phyloP scores from a whole-genome alignment of 2,113 vertebrate genomes.

The Tricholaema leucomelas region DNA sequence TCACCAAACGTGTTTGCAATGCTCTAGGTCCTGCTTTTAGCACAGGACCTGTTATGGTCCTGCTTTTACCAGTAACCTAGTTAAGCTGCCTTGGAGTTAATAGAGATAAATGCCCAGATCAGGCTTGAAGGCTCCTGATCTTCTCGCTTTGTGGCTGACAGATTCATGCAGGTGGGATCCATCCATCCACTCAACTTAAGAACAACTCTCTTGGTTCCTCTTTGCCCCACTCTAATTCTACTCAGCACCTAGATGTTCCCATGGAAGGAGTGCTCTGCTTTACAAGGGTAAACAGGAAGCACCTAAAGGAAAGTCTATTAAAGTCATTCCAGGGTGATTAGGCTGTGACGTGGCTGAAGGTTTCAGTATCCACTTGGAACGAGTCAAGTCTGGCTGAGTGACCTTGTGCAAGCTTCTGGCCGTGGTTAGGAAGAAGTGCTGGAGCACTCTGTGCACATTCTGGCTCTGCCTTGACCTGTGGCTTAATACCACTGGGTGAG shows the following conservation, averaged over 20 bases:
- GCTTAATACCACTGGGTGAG: not conserved
- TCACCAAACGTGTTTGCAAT: not conserved
- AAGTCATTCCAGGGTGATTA: not conserved
- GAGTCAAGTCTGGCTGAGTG: not conserved
- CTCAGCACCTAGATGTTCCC: too few species aligned
- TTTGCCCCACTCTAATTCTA: too few species aligned
- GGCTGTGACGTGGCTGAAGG: rapidly evolving
- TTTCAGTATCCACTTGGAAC: too few species aligned
- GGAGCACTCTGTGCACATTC: not conserved
- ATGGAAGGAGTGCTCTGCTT: not conserved
- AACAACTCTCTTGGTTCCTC: not conserved
- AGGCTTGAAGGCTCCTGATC: not conserved
- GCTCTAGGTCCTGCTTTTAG: not conserved
- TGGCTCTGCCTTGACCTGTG: not conserved
- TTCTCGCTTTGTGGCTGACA: not conserved
- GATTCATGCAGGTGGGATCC: not conserved
- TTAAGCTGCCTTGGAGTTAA: not conserved
- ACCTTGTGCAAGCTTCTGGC: not conserved
- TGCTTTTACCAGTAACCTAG: not conserved
- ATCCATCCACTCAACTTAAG: rapidly evolving
- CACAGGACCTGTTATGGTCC: not conserved
- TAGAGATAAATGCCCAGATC: not conserved
- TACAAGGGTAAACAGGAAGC: not conserved
- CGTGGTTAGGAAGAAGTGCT: not conserved
- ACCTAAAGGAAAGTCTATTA: not conserved